Evolutionary conservation across 1,140 invertebrate species (phyloP), one percentile per base, ranked within the genome.

Genomic region (Euwallacea similis): DNA sequence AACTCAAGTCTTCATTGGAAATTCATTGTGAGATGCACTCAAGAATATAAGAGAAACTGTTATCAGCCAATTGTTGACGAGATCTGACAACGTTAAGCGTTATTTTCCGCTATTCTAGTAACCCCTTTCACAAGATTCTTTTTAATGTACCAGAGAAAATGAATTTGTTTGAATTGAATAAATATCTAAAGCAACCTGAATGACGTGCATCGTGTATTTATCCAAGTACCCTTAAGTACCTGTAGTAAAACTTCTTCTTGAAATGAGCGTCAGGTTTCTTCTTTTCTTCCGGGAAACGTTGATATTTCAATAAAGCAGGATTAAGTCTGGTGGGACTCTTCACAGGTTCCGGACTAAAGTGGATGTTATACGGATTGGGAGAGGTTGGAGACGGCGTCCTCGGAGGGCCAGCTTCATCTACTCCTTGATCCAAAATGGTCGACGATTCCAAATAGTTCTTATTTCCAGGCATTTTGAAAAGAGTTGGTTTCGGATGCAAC

Each of bases 191-290:
- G 21, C 21, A 33, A 33, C 21, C 21, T 33, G 21, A 33, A 33
- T 4, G 21, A 33, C 4, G 21, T 33, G 21, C 21, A 33, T 33
- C 21, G 21, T 33, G 21, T 33, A 33, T 33, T 33, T 33, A 33
- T 33, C 21, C 21, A 33, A 33, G 4, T 33, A 33, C 21, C 21
- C 21, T 33, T 33, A 33, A 33, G 13, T 50, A 50, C 46, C 46
- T 50, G 16, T 56, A 61, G 82, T 90, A 91, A 81, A 91, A 92
- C 73, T 91, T 91, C 82, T 92, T 92, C 79, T 92, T 92, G 80
- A 91, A 92, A 81, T 91, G 90, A 75, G 89, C 88, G 67, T 87
- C 80, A 53, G 81, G 82, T 33, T 82, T 81, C 42, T 79, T 65
- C 64, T 77, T 83, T 63, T 88, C 86, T n/a, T 85, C 84, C 54